Base-by-base conservation (phyloP, 1,140 invertebrate species). In the Limonius californicus region DNA sequence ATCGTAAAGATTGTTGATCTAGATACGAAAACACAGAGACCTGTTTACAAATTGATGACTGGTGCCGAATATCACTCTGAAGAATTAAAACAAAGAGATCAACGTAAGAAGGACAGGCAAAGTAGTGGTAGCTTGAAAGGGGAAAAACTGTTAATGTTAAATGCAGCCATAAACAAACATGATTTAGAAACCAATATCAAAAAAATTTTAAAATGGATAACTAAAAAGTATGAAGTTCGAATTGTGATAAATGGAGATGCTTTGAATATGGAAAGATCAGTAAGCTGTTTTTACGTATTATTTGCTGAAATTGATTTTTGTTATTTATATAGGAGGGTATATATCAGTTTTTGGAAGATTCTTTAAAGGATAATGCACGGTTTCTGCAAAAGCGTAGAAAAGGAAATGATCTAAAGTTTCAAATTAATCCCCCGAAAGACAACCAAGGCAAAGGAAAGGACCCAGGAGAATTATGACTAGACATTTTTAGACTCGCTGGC, bases 1-100 rank as follows among this genome's bases (percentile, higher is more conserved):
- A 71, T 89, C 42, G 76, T 88, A 0, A 85, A 86, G 73, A 73
- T 87, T 21, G 71, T 84, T 30, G 84, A 88, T 72, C 73, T 79
- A 6, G 84, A 86, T 71, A 76, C 81, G 0, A 85, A 86, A 76
- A 82, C 82, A 1, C 77, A 84, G 20, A 77, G 85, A 42, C 80
- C 84, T 14, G 72, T 85, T 20, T 89, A 85, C 69, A 84, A 84
- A 80, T 80, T 82, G 7, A 78, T 80, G 74, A 73, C 73, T 4
- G 73, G 65, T 3, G 43, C 67, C 7, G 70, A 79, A 63, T 77
- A 74, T 62, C 59, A 67, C 70, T 15, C 57, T 65, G 69, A 76
- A 71, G 69, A 77, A 63, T 55, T 65, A 45, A 78, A 80, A 76
- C 69, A 76, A 42, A 23, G 75, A 63, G 69, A 72, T 66, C 19